Percentiles rank a stretch among this genome's conserved stretches.
Evolutionary conservation across 2,888 invertebrate species (phyloP).

Genomic region (Drosophila niveifrons): DNA sequence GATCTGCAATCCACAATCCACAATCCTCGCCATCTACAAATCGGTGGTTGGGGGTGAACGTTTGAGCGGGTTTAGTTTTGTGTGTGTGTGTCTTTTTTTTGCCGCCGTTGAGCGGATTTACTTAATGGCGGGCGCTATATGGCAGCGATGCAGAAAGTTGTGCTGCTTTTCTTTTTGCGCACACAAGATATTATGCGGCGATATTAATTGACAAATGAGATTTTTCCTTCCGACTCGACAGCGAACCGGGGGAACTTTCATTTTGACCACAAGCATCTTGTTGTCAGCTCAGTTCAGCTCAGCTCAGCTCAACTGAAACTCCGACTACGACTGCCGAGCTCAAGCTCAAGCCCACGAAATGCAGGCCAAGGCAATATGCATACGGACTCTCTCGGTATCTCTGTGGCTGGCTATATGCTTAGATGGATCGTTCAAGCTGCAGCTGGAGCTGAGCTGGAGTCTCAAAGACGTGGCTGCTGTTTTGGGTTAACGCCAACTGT

Average conservation of each 20-base stretch:
- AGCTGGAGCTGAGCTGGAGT: conserved; percentile 17
- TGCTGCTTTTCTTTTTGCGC: conserved; percentile 68
- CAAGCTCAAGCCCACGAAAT: conserved; percentile 56
- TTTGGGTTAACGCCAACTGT: conserved; percentile 63
- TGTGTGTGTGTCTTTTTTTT: not conserved
- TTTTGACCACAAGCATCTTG: conserved; percentile 78
- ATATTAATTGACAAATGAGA: conserved; percentile 84
- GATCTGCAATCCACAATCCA: not conserved
- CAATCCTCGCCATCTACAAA: conserved; percentile 6
- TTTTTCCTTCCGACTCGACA: conserved; percentile 81
- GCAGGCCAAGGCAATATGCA: conserved; percentile 76
- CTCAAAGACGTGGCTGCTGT: conserved; percentile 41
- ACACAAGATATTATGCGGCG: conserved; percentile 78
- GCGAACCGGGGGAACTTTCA: conserved; percentile 80
- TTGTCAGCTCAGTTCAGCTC: conserved; percentile 64
- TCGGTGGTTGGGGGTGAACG: conserved; percentile 9
- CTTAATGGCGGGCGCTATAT: conserved; percentile 64
- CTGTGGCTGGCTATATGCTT: conserved; percentile 15
- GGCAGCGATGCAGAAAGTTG: conserved; percentile 75
- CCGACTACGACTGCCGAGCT: conserved; percentile 8
- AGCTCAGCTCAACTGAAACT: conserved; percentile 24
- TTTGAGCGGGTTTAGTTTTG: conserved; percentile 32
- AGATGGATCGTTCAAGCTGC: conserved; percentile 32
- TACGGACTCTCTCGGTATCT: conserved; percentile 20
- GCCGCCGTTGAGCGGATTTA: conserved; percentile 68